Percentiles rank a stretch among this genome's conserved stretches.
Conservation (phyloP, 1,140 invertebrate species). For the Idris sp. region DNA sequence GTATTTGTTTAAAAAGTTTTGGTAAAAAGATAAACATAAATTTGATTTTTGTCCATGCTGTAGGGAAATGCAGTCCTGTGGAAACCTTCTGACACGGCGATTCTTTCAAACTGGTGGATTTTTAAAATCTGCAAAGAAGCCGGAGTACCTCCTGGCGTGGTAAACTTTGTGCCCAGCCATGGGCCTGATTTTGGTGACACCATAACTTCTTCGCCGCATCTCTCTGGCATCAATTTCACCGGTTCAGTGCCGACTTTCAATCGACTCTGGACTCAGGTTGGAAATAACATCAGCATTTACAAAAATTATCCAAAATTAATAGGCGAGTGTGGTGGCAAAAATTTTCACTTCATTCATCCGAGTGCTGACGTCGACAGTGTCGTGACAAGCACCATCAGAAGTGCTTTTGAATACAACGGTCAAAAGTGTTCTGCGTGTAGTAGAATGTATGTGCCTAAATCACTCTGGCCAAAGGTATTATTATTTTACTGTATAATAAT, state of each 20-base stretch:
- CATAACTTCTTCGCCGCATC: conserved; percentile 89
- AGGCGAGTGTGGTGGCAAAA: conserved; percentile 99
- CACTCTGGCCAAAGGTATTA: conserved; percentile 88
- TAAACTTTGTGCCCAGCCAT: conserved; percentile 97
- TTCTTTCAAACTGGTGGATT: conserved; percentile 97
- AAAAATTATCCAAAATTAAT: conserved; percentile 95
- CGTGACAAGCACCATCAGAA: conserved; percentile 89
- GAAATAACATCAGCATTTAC: conserved; percentile 91
- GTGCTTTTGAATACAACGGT: conserved; percentile 97
- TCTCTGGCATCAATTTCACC: conserved; percentile 98
- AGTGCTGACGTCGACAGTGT: conserved; percentile 92
- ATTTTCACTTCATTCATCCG: conserved; percentile 98
- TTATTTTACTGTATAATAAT: no score
- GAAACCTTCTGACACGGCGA: conserved; percentile 99
- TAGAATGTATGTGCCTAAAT: conserved; percentile 95
- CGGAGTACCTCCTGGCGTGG: conserved; percentile 95
- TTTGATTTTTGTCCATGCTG: conserved; percentile 6
- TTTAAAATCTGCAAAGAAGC: conserved; percentile 96
- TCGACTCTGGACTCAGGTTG: conserved; percentile 94
- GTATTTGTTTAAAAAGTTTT: conserved; percentile 11
- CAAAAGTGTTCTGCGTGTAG: conserved; percentile 99
- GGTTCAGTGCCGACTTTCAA: conserved; percentile 97
- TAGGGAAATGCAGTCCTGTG: conserved; percentile 96
- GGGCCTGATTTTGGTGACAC: conserved; percentile 96
- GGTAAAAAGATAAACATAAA: neutral